Percentiles rank a stretch among this genome's conserved stretches.
Evolutionary conservation across 2,113 vertebrate genomes (phyloP).

Genomic region (Dissostichus mawsoni): DNA sequence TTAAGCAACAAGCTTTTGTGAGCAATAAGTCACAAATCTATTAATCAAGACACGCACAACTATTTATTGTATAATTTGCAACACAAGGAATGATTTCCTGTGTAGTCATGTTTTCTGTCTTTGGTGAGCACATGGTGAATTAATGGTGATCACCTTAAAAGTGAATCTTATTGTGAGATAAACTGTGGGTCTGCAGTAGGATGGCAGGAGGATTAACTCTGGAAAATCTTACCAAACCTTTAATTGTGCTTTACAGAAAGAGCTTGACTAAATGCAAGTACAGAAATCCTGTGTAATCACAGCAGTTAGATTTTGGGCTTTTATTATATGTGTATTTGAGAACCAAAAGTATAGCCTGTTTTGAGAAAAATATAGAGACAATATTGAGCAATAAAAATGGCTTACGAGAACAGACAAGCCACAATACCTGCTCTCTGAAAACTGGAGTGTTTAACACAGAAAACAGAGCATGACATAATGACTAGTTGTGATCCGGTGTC

Average conservation of each 20-base stretch:
- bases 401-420: not conserved
- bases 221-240: slow-evolving; percentile 35
- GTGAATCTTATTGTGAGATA: not conserved
- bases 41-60: too few relatives aligned
- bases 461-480: slow-evolving; percentile 15
- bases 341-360: slow-evolving; percentile 34
- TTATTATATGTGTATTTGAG: slow-evolving; percentile 23
- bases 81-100: not conserved
- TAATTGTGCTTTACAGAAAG: slow-evolving; percentile 35
- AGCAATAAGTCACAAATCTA: too few relatives aligned
- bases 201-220: slow-evolving; percentile 16
- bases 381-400: slow-evolving; percentile 34
- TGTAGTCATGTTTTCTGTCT: not conserved
- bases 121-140: not conserved
- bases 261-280: slow-evolving; percentile 27
- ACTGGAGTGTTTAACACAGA: slow-evolving; percentile 2
- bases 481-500: slow-evolving; percentile 1
- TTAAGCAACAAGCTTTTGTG: not conserved
- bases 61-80: not conserved
- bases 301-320: slow-evolving; percentile 25
- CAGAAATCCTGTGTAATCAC: slow-evolving; percentile 34
- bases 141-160: not conserved
- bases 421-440: slow-evolving; percentile 32
- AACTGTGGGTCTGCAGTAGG: not conserved
- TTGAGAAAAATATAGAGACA: slow-evolving; percentile 19